Base-by-base conservation (phyloP, 2,113 vertebrate genomes). In the Arizona elegans region DNA sequence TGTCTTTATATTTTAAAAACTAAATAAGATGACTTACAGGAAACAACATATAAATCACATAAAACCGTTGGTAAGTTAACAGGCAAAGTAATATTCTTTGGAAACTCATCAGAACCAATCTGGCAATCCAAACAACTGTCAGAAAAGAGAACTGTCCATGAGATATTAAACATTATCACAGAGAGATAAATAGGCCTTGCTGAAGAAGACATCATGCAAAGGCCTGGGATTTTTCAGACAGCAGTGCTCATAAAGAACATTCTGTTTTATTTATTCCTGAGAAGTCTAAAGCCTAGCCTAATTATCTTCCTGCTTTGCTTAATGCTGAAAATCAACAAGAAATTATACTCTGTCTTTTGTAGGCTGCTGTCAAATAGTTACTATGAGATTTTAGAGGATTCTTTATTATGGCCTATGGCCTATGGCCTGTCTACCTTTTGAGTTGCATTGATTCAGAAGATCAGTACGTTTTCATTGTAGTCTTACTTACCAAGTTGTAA, bases 401-500 rank as follows among this genome's bases (percentile, higher is more conserved):
- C 2, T 17, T 81, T 33, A 38, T 33, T 38, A 8, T 70, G 62
- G n/a, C n/a, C 65, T n/a, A 70, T n/a, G 62, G 29, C 5, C 65
- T n/a, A 70, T n/a, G 62, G 29, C 5, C 13, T 81, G 33, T 9
- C 70, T 7, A 9, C 8, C 7, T 38, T 81, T 81, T 81, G 70
- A 38, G 15, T 8, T 81, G 70, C 86, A 12, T 24, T 17, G 0
- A 94, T 0, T 0, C 8, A 90, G 43, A 94, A 93, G 33, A 26
- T 24, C 9, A 53, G 86, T 90, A 56, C 65, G 86, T 50, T 95
- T 38, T 55, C 94, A 86, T 3, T 55, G 91, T 17, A 8, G 33
- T 70, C 38, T 95, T 94, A 98, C 99, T 97, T 93, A 99, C 99
- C 98, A 99, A 97, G 96, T 99, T 99, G 94, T 99, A 99, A 96